Evolutionary conservation across 2,797 vertebrate genomes (phyloP).

Genomic region (Semaprochilodus insignis): DNA sequence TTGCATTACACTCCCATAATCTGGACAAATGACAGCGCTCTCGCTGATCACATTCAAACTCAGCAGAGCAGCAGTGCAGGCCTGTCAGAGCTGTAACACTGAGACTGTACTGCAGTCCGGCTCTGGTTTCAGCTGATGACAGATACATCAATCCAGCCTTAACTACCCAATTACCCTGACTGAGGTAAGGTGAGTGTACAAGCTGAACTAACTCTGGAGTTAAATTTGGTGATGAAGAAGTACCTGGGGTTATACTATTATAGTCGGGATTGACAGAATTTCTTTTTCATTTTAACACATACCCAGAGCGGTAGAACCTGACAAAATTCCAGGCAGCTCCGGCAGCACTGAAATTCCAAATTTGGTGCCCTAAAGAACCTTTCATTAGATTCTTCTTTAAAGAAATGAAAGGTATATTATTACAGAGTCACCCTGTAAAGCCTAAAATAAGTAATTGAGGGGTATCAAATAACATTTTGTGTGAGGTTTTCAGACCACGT

Average conservation of each 20-base stretch:
- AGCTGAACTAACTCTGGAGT: constrained; percentile 39
- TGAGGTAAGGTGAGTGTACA: constrained; percentile 38
- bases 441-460: too few species aligned
- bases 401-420: too few species aligned
- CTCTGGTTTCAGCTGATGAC: constrained; percentile 52
- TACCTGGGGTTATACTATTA: constrained; percentile 25
- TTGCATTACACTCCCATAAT: constrained; percentile 27
- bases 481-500: too few species aligned
- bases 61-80: constrained; percentile 16
- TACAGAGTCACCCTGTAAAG: too few species aligned
- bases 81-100: constrained; percentile 20
- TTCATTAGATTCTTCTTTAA: too few species aligned
- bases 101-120: constrained; percentile 28
- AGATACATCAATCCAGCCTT: constrained; percentile 48
- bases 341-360: background rate
- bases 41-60: constrained; percentile 21
- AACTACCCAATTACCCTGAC: constrained; percentile 51
- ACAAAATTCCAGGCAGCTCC: background rate
- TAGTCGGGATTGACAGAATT: constrained; percentile 15
- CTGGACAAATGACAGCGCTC: constrained; percentile 21
- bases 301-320: background rate
- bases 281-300: background rate
- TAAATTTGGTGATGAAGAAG: constrained; percentile 42
- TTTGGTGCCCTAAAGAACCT: too few species aligned
- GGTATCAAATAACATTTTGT: too few species aligned